Base-by-base conservation (phyloP, 2,113 vertebrate genomes). In the Microtus montanus region DNA sequence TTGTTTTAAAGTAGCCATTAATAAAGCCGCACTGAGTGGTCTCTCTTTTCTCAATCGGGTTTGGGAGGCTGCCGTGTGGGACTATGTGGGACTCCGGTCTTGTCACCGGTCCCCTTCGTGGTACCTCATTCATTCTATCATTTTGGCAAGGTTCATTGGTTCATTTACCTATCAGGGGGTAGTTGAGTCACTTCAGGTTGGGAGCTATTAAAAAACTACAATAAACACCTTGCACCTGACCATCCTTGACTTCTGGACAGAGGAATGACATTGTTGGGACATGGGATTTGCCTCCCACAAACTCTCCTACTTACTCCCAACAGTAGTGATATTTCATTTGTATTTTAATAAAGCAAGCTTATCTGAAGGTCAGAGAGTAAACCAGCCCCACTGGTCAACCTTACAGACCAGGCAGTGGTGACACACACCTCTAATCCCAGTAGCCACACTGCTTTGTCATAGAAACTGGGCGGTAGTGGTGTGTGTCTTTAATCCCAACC, bases 41-140 rank as follows among this genome's bases (percentile, higher is more conserved):
- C 63, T 22, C n/a, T 68, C 33, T 13, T 24, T 71, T 87, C n/a
- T 80, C 28, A 6, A 0, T 3, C 1, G 3, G 14, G 64, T 75
- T 33, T 68, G 15, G 13, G 58, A 80, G 86, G 47, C 66, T 87
- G 52, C 14, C 22, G 30, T 4, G 1, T 54, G 54, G 52, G 52
- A 54, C 52, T 52, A 13, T 52, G 52, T 9, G 1, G 63, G 63
- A 52, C 58, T 44, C 0, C 2, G 1, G 44, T 1, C 41, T 66
- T 78, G 61, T 58, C 22, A 9, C 33, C 1, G 19, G 1, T 19
- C n/a, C 52, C 26, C 61, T 24, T 54, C 12, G 26, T 58, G 24
- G n/a, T 4, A 3, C 2, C 15, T 35, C 79, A 26, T 17, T 47
- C 26, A 14, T 30, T 12, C 0, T 0, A 12, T 63, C 28, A 30